Evolutionary conservation across 2,797 vertebrate species (phyloP), one percentile per base, ranked within the genome.

Genomic region (Phataginus tetradactyla): DNA sequence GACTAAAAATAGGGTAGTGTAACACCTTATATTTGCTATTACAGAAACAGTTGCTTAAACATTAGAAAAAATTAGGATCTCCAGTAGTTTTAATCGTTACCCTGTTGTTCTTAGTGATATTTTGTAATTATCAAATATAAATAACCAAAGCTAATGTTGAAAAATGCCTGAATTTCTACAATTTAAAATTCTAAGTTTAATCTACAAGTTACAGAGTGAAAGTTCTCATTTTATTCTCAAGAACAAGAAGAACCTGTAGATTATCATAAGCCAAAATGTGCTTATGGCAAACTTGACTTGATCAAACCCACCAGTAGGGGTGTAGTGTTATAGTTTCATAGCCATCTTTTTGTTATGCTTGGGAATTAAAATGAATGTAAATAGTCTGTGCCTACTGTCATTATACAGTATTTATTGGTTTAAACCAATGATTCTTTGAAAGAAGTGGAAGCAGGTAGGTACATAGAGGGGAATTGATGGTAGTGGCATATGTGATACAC

Each of bases 121-220:
- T 94, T 95, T 92, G 7, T 96, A 80, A 69, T 81, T 93, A 75
- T 37, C 5, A 90, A 53, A 55, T 92, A 83, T n/a, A 37, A 86
- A 83, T 39, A 95, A 64, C 23, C 78, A 86, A 64, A 94, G 55
- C 59, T 92, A 57, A 86, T 92, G 51, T 63, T 91, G 45, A 94
- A 74, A 96, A 88, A 61, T 92, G 86, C 32, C 5, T 80, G 18
- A 29, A 69, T 27, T 89, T 94, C 14, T 68, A 1, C 57, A 79
- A 55, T 94, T 86, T 90, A 63, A 86, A 95, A n/a, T 92, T 85
- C 9, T 68, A 81, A 77, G 45, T 86, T 91, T 86, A 89, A 86
- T 71, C 25, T 90, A 61, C 83, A 90, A 84, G 59, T 71, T 49
- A 11, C 11, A 88, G 32, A 93, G 39, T 74, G 53, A 49, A 59